Conservation (phyloP, 2,113 vertebrate species). For the Nanger granti region DNA sequence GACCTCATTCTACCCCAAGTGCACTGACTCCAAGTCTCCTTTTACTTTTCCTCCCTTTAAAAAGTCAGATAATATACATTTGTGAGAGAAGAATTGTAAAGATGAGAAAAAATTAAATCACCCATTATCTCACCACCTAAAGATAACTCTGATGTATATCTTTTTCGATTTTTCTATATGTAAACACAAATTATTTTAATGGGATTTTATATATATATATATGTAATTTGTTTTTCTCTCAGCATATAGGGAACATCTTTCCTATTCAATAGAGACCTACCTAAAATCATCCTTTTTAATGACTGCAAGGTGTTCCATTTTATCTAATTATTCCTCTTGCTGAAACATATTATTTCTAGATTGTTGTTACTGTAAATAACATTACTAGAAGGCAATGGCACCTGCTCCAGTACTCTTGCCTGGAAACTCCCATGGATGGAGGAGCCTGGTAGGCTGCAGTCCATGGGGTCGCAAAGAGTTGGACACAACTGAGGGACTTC, state of each 20-base stretch:
- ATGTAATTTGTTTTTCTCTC: not conserved
- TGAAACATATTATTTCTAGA: not conserved
- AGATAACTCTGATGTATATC: not conserved
- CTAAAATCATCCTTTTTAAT: not conserved
- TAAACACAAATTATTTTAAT: not conserved
- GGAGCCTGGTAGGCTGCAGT: too few species aligned
- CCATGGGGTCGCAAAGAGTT: too few species aligned
- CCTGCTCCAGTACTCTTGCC: too few species aligned
- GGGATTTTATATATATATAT: not conserved
- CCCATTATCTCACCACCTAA: not conserved
- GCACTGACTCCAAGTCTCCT: not conserved
- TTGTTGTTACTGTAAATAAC: not conserved
- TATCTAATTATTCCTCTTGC: not conserved
- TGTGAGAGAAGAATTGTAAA: not conserved
- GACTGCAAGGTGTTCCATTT: not conserved
- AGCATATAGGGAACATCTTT: not conserved
- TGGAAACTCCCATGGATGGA: too few species aligned
- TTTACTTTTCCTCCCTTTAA: not conserved
- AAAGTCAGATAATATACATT: not conserved
- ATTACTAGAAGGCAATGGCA: not conserved
- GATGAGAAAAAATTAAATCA: not conserved
- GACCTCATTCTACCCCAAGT: not conserved
- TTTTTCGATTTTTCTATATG: slow-evolving; percentile 17
- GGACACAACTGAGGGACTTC: too few species aligned
- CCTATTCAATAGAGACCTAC: not conserved